Percentiles rank a stretch among this genome's conserved stretches.
These are phyloP conservation scores for Mythimna vitellina DNA, from an alignment of 2,888 invertebrate genomes.

Conservation along the genomic window DNA sequence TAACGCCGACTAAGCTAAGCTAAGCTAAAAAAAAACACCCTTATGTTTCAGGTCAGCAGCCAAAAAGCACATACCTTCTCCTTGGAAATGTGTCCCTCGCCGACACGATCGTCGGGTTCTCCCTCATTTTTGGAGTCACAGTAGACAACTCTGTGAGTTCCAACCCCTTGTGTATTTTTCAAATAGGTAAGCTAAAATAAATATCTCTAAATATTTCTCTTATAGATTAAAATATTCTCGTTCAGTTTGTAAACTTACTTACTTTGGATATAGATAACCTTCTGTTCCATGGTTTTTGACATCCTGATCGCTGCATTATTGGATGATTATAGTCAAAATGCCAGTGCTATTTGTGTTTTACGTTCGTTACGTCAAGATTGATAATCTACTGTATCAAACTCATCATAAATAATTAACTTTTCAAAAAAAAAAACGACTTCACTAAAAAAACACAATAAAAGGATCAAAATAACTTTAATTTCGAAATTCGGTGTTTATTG, in stretches of 20 bases:
- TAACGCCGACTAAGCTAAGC: too few relatives aligned
- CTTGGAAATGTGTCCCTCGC: constrained; percentile 92
- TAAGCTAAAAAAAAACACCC: not conserved
- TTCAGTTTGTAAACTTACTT: not conserved
- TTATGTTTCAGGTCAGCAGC: constrained; percentile 89
- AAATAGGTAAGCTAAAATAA: constrained; percentile 79
- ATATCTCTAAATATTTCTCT: not conserved
- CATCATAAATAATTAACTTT: too few relatives aligned
- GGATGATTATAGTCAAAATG: not conserved
- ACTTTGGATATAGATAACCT: too few relatives aligned
- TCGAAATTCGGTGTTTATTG: too few relatives aligned
- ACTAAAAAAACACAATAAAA: too few relatives aligned
- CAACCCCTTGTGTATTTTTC: constrained; percentile 81
- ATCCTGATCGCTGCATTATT: not conserved
- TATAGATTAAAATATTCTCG: not conserved
- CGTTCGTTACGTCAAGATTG: not conserved
- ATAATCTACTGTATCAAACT: constrained; percentile 12
- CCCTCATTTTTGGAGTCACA: constrained; percentile 88
- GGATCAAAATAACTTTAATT: too few relatives aligned
- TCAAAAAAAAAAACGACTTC: too few relatives aligned
- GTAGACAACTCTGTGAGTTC: constrained; percentile 77
- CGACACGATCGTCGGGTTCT: constrained; percentile 91
- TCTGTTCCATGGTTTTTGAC: not conserved
- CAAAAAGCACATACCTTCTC: constrained; percentile 92
- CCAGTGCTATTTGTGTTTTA: not conserved